Percentiles rank a stretch among this genome's conserved stretches.
Evolutionary conservation across 1,140 invertebrate genomes (phyloP).

Genomic region (Rhopalosiphum padi): DNA sequence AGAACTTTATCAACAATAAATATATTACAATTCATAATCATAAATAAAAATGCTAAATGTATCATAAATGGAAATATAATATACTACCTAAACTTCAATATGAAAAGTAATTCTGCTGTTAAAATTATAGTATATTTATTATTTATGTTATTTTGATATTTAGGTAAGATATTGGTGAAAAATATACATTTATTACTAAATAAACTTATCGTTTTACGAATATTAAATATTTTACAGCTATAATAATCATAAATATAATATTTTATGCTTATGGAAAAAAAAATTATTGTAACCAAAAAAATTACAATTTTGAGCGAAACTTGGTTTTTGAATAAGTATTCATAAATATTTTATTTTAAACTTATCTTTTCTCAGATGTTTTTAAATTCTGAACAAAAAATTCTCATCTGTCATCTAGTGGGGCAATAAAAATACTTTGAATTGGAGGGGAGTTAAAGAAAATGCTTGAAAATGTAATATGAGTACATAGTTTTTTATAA

Average conservation of each 20-base stretch:
- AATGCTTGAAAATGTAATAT: too few species aligned
- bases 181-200: not conserved
- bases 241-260: not conserved
- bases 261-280: not conserved
- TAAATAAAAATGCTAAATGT: not conserved
- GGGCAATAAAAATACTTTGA: too few species aligned
- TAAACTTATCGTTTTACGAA: not conserved
- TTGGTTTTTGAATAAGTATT: not conserved
- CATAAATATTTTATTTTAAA: not conserved
- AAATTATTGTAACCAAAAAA: not conserved
- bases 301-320: not conserved
- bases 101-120: not conserved
- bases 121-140: not conserved
- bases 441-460: too few species aligned
- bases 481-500: too few species aligned
- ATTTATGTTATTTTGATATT: not conserved
- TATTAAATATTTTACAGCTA: not conserved
- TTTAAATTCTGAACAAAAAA: too few species aligned
- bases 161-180: not conserved
- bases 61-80: not conserved
- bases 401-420: too few species aligned
- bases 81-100: not conserved
- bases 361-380: not conserved
- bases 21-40: not conserved
- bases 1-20: not conserved